Evolutionary conservation across 2,888 invertebrate genomes (phyloP), one percentile per base, ranked within the genome.

Genomic region (Anodontia alba): DNA sequence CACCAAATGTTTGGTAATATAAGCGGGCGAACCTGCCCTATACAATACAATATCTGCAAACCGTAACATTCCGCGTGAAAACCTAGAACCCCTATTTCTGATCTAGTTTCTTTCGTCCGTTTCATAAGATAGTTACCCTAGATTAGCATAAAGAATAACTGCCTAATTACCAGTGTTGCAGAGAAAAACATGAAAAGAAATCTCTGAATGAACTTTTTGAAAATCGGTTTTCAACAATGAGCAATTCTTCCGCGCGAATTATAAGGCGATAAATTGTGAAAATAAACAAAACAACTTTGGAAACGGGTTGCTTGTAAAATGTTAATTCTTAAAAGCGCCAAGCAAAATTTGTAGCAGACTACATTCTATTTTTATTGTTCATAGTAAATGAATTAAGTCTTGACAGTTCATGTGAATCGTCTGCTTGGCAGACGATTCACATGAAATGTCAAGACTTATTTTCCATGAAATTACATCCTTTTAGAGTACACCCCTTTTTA

Each of bases 1-100:
- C 33, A 31, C 1, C 33, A 33, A 33, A 2, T 33, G 23, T 62
- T 62, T 62, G 31, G 62, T 62, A 62, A 62, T 20, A 62, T 29
- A 17, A 62, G 62, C 23, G 62, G 23, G 33, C 33, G 15, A 29
- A 62, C 33, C 33, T 20, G 20, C 10, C 33, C 26, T 7, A 23
- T 26, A 57, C 57, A 57, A 57, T 57, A 20, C 29, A 7, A 20
- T 3, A 7, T 29, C 23, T 3, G 17, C 33, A 12, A 33, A 62
- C 33, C 62, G 62, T 62, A 62, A 33, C 26, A 62, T 33, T 62
- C 62, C 33, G 62, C 33, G 33, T 62, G 62, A 62, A 33, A 62
- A 62, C 5, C 33, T 62, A 62, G 33, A 62, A 17, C n/a, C 62
- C 62, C 1, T 15, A 62, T 33, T 33, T 62, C 33, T 20, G 31